Evolutionary conservation across 2,888 invertebrate species (phyloP).

Genomic region (Monochamus alternatus): DNA sequence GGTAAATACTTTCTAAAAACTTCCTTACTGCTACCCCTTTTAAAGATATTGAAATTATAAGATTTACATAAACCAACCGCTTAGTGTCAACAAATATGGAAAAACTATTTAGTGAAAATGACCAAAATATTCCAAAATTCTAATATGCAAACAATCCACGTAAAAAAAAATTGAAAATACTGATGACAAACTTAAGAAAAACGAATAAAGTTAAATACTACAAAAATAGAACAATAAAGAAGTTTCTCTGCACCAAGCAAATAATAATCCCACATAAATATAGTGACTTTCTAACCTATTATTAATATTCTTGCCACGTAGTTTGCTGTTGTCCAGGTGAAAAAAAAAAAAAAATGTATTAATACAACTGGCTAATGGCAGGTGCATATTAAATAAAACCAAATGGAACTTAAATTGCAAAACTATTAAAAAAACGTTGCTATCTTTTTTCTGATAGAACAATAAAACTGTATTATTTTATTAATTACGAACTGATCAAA

Average conservation of each 20-base stretch:
- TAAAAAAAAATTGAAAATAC: too few species aligned
- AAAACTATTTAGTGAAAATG: too few species aligned
- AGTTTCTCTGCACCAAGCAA: slow-evolving; percentile 34
- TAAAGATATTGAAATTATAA: too few species aligned
- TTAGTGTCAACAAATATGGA: too few species aligned
- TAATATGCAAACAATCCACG: too few species aligned
- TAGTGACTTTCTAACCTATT: slow-evolving; percentile 81
- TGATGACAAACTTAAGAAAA: too few species aligned
- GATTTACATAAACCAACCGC: too few species aligned
- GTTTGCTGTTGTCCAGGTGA: slow-evolving; percentile 78
- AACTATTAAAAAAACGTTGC: slow-evolving; percentile 39
- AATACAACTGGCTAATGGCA: slow-evolving; percentile 57
- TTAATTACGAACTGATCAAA: background rate
- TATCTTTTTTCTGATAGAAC: background rate
- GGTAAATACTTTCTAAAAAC: too few species aligned
- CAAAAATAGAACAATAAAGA: slow-evolving; percentile 45
- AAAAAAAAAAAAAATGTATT: slow-evolving; percentile 61
- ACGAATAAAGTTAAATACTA: background rate
- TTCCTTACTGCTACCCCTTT: too few species aligned
- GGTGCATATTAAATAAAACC: slow-evolving; percentile 58
- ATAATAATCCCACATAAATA: slow-evolving; percentile 64
- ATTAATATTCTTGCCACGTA: slow-evolving; percentile 83
- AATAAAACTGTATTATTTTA: background rate
- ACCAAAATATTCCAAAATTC: too few species aligned
- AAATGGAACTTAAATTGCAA: slow-evolving; percentile 44